Conservation (phyloP, 2,113 vertebrate genomes). For the Catharus fuscescens region DNA sequence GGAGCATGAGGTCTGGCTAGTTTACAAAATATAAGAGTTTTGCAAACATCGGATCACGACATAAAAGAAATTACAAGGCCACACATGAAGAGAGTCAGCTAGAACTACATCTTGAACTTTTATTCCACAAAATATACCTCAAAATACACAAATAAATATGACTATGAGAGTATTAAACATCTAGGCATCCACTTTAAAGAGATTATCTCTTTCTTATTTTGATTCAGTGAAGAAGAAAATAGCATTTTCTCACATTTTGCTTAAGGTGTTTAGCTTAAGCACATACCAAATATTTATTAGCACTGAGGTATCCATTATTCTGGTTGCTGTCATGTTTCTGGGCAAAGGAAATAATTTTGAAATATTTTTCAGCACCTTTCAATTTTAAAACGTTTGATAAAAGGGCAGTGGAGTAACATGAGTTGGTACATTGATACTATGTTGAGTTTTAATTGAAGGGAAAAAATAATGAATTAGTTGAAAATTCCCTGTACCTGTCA, state of each 20-base stretch:
- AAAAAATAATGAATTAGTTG: not conserved
- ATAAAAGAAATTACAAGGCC: not conserved
- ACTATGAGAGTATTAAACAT: not conserved
- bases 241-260: not conserved
- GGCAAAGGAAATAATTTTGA: not conserved
- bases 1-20: rapidly evolving
- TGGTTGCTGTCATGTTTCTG: not conserved
- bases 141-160: not conserved
- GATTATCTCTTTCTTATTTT: not conserved
- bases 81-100: not conserved
- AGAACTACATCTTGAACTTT: not conserved
- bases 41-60: not conserved
- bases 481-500: conserved; percentile 10
- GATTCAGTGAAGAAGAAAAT: not conserved
- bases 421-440: not conserved
- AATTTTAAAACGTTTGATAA: conserved; percentile 9
- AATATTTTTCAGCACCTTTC: conserved; percentile 18
- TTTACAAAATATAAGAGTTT: not conserved
- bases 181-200: not conserved
- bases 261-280: not conserved
- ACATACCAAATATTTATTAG: not conserved
- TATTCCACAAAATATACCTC: not conserved
- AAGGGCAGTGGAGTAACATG: conserved; percentile 21
- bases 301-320: not conserved
- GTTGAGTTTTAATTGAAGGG: not conserved